phyloP scores from a whole-genome alignment of 1,140 invertebrate species.

The Drosophila pachea region DNA sequence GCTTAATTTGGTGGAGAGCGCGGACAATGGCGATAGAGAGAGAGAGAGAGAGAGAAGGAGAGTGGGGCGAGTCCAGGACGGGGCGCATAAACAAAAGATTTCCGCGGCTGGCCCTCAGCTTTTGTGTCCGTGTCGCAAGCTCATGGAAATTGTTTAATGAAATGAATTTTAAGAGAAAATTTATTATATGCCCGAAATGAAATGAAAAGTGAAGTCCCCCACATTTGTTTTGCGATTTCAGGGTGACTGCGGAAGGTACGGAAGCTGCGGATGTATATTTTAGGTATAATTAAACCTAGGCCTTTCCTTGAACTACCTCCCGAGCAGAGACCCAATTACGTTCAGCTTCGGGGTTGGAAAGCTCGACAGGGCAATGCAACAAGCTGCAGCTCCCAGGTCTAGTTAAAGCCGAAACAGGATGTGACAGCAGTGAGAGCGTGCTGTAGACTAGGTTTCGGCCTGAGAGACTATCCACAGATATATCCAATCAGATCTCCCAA shows the following conservation, averaged over 20 bases:
- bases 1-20: slow-evolving; percentile 67
- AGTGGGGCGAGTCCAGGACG: not conserved
- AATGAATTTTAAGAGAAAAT: slow-evolving; percentile 73
- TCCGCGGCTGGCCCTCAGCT: slow-evolving; percentile 47
- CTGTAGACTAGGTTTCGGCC: not conserved
- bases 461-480: not conserved
- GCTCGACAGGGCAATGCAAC: too few species aligned
- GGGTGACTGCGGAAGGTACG: slow-evolving; percentile 7
- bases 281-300: slow-evolving; percentile 63
- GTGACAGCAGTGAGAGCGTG: not conserved
- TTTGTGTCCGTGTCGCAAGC: slow-evolving; percentile 34
- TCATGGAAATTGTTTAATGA: slow-evolving; percentile 73
- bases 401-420: not conserved
- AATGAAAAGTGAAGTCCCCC: slow-evolving; percentile 63
- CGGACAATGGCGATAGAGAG: slow-evolving; percentile 7
- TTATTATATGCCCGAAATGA: slow-evolving; percentile 69
- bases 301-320: slow-evolving; percentile 21
- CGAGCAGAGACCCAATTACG: slow-evolving; percentile 24
- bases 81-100: slow-evolving; percentile 72
- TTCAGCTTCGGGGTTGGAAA: slow-evolving; percentile 13
- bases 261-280: slow-evolving; percentile 40
- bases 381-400: not conserved
- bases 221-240: slow-evolving; percentile 42
- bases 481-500: slow-evolving; percentile 33
- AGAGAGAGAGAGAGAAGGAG: not conserved